Evolutionary conservation across 2,797 vertebrate genomes (phyloP), one percentile per base, ranked within the genome.

Genomic region (Megaceryle alcyon): DNA sequence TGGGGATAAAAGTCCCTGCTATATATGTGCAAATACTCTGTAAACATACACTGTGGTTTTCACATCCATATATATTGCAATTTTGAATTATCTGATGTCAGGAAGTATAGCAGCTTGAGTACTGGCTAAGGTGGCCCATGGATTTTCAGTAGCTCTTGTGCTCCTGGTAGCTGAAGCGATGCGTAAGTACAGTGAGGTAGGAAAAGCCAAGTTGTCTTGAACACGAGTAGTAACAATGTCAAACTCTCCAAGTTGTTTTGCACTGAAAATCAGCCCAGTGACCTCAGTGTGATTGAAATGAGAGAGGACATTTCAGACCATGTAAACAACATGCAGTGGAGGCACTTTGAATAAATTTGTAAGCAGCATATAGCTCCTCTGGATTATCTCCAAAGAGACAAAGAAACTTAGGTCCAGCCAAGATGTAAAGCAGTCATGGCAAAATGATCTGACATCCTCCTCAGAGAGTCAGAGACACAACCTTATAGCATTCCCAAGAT

Each of bases 321-420:
- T 37, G 44, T 61, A 57, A 93, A 33, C 65, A 61, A 90, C 95
- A 88, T 3, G 33, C 0, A 0, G n/a, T 5, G 10, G 44, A 95
- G 6, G 3, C 43, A 31, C 79, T 97, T 70, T 41, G 76, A 92
- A 94, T 94, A 89, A 60, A 88, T 93, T 78, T 71, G 44, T 70
- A 76, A 54, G 23, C 44, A 15, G 29, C 4, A 2, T 20, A 73
- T 71, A 71, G 26, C 69, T 78, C 56, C 0, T 0, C 59, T 96
- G 94, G 94, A 79, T 68, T 68, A 33, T 63, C 65, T 96, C 94
- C 95, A 95, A 91, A 86, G 77, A 90, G 56, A 79, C 51, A 51
- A 79, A 80, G 65, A 44, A 53, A 14, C 21, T 3, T 71, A 25
- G 68, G 39, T 33, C 54, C 56, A 71, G 76, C 81, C 92, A 78